Percentiles rank a stretch among this genome's conserved stretches.
phyloP scores from a whole-genome alignment of 2,888 invertebrate species.

The Buathra laborator region DNA sequence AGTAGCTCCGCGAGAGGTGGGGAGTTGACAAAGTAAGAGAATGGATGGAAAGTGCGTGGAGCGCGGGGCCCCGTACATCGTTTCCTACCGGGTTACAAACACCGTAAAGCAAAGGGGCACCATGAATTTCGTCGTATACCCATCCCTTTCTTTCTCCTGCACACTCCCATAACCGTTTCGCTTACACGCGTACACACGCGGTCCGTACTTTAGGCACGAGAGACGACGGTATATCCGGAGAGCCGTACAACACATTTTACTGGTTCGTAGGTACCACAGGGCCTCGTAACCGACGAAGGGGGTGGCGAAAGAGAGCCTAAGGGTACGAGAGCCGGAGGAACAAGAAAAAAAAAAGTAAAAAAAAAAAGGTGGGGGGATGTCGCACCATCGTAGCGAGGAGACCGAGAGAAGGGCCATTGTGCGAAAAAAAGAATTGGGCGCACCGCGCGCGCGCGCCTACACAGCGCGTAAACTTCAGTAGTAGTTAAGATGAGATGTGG shows the following conservation, averaged over 20 bases:
- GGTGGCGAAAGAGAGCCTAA: constrained; percentile 42
- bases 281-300: constrained; percentile 53
- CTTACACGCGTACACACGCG: background rate
- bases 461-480: constrained; percentile 2
- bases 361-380: constrained; percentile 42
- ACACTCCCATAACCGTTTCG: no score
- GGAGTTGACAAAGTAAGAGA: constrained; percentile 61
- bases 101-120: constrained; percentile 28
- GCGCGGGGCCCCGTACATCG: constrained; percentile 19
- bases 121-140: constrained; percentile 29
- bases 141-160: constrained; percentile 44
- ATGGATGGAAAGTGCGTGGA: constrained; percentile 11
- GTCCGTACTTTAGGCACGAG: constrained; percentile 29
- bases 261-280: constrained; percentile 44
- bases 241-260: constrained; percentile 47
- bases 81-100: constrained; percentile 55
- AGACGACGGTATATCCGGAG: constrained; percentile 34
- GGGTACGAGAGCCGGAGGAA: constrained; percentile 21
- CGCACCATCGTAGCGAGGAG: constrained; percentile 50
- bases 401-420: constrained; percentile 76
- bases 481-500: constrained; percentile 1
- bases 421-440: constrained; percentile 77
- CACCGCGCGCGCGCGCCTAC: constrained; percentile 64
- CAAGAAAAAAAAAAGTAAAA: constrained; percentile 36
- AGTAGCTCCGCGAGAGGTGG: constrained; percentile 63